Evolutionary conservation across 2,888 invertebrate genomes (phyloP), one percentile per base, ranked within the genome.

Genomic region (Tiphia femorata): DNA sequence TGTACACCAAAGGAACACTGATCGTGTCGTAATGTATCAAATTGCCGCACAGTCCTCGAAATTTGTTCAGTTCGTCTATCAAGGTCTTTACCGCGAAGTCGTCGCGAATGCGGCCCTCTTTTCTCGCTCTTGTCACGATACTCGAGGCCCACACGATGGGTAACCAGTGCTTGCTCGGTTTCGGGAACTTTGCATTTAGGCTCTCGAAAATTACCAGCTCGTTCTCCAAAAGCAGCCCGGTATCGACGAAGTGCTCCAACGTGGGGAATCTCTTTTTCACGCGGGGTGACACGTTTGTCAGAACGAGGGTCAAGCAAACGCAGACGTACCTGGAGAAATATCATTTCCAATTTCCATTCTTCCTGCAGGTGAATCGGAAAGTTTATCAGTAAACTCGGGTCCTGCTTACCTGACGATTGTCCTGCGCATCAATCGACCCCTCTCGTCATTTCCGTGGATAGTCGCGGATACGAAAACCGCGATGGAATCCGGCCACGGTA

Each of bases 31-130:
- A 87, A 57, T 85, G 84, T 44, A 86, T 82, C 4, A 86, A 78
- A 49, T 81, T 79, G 1, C 86, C 86, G 63, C 86, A 86, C 38
- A 84, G 81, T 2, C 85, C 85, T 8, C 89, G 82, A 70, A 88
- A 88, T 69, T 86, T 86, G 69, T 88, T 88, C 19, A 89, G 76
- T 72, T 88, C 88, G 63, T 89, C 88, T 44, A 89, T 85, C 33
- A 97, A 90, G 3, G 96, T 96, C 81, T 96, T 95, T 0, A 96
- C 94, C 0, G 96, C 95, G 78, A 95, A 96, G 83, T 97, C 96
- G 72, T 95, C 95, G 58, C 94, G 87, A 76, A 95, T 94, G 70
- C 95, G 86, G 12, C 95, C 95, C 84, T 95, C 95, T 77, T 94
- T 95, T n/a, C 95, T 87, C 2, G 95, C 95, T 64, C 95, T 85